Conservation (phyloP, 1,140 invertebrate species). For the honey bee (Apis mellifera) region DNA sequence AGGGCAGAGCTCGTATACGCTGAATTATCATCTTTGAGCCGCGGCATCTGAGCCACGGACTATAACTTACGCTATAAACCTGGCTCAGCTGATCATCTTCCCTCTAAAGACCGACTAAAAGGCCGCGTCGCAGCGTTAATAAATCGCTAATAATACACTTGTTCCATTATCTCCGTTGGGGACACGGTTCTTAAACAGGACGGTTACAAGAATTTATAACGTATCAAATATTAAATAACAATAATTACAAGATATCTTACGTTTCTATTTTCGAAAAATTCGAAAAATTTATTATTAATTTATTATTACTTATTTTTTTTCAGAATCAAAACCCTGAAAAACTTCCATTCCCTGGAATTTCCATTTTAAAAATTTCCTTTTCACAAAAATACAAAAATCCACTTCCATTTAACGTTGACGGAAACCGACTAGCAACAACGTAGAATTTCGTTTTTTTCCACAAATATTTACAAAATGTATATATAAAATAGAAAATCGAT, state of each 20-base stretch:
- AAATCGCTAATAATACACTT: conserved; percentile 25
- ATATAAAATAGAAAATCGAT: no score
- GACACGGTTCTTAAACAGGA: background rate
- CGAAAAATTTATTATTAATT: no score
- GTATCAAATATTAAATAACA: background rate
- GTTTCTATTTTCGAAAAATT: background rate
- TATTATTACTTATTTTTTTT: no score
- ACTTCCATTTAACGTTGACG: background rate
- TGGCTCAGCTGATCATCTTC: conserved; percentile 25
- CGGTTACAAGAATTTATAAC: background rate
- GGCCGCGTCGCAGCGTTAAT: background rate
- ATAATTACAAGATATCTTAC: no score
- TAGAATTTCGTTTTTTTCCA: no score
- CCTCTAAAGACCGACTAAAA: background rate
- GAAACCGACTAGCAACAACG: no score
- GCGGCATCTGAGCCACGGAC: background rate
- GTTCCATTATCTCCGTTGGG: background rate
- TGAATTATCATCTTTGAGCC: conserved; percentile 22
- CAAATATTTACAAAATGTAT: no score
- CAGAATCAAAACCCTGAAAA: no score
- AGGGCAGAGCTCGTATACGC: conserved; percentile 3
- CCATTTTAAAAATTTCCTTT: background rate
- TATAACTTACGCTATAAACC: conserved; percentile 26
- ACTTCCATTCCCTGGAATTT: background rate
- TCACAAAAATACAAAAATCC: background rate